These are phyloP conservation scores for Triops cancriformis DNA, from an alignment of 1,140 invertebrate species.

Conservation along the genomic window DNA sequence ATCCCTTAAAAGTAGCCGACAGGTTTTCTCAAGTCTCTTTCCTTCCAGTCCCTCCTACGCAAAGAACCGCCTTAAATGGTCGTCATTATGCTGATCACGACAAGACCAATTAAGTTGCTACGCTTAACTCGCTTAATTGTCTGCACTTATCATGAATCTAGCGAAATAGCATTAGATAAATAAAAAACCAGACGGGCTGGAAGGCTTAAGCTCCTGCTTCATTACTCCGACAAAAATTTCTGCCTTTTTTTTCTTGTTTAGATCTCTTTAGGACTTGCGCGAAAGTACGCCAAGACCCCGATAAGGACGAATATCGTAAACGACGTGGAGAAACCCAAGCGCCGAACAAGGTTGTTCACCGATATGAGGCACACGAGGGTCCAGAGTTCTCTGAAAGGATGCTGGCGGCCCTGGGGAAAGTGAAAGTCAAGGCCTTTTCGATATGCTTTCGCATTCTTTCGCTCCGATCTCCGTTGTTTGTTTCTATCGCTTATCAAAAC, in stretches of 20 bases:
- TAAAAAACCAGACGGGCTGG: too few species aligned
- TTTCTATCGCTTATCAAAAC: conserved; percentile 14
- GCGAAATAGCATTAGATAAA: too few species aligned
- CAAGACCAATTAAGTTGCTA: too few species aligned
- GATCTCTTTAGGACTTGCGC: background rate
- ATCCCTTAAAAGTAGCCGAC: background rate
- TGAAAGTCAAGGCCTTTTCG: conserved; percentile 5
- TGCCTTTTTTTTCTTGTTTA: background rate
- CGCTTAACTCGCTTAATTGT: too few species aligned
- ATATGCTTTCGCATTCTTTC: conserved; percentile 3
- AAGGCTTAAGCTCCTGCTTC: too few species aligned
- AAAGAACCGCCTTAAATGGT: background rate
- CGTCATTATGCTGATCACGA: background rate
- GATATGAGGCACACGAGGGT: background rate
- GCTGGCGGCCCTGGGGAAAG: background rate
- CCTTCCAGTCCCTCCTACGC: background rate
- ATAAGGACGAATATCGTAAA: conserved; percentile 10
- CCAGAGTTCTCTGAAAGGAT: background rate
- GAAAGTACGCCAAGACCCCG: background rate
- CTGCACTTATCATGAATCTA: too few species aligned
- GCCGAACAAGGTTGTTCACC: background rate
- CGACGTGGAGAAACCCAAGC: background rate
- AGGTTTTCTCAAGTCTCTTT: background rate
- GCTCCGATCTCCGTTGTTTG: background rate
- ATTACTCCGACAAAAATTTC: background rate